Conservation (phyloP, 2,797 vertebrate genomes). For the Liparis tanakae region DNA sequence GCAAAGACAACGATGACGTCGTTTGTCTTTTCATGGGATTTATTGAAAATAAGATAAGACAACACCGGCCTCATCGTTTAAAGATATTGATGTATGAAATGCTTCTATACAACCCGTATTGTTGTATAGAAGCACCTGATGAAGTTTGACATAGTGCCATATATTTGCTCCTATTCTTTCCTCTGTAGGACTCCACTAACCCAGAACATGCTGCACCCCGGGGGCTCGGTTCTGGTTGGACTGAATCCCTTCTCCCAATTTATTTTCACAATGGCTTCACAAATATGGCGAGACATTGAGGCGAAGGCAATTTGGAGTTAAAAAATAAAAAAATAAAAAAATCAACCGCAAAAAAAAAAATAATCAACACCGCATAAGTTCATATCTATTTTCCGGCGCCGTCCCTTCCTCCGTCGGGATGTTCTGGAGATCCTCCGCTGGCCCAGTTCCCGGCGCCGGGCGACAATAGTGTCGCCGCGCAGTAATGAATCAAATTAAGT, state of each 20-base stretch:
- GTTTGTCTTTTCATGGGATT: neutral
- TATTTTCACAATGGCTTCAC: constrained; percentile 31
- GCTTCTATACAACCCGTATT: neutral
- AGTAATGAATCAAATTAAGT: constrained; percentile 83
- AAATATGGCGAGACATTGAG: constrained; percentile 41
- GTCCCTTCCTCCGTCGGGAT: constrained; percentile 56
- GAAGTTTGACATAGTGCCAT: neutral
- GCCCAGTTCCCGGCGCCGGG: constrained; percentile 71
- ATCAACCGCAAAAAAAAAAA: no score
- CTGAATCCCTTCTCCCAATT: constrained; percentile 26
- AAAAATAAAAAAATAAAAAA: no score
- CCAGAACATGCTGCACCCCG: neutral
- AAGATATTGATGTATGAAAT: neutral
- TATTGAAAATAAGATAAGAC: neutral
- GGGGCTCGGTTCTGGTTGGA: constrained; percentile 15
- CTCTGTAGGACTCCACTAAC: neutral
- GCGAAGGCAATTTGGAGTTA: constrained; percentile 44
- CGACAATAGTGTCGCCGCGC: constrained; percentile 65
- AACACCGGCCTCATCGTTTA: neutral
- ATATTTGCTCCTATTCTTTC: neutral
- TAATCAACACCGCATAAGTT: constrained; percentile 30
- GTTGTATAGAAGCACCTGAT: neutral
- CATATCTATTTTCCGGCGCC: constrained; percentile 26
- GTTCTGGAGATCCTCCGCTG: constrained; percentile 62
- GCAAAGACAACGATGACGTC: no score